Conservation (phyloP, 2,888 invertebrate species). For the Sipunculus nudus region DNA sequence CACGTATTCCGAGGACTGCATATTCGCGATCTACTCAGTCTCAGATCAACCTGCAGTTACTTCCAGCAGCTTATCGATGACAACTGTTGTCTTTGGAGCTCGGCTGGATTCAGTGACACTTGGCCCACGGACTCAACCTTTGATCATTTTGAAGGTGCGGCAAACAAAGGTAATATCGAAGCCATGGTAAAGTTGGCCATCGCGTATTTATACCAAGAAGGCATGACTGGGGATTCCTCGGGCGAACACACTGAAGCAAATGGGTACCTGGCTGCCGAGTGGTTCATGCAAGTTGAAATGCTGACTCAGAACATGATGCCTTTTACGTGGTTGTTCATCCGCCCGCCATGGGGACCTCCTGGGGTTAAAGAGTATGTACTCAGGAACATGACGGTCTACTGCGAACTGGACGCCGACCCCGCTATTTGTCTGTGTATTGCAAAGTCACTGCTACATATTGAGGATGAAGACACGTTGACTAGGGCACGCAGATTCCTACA, state of each 20-base stretch:
- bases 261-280: constrained; percentile 55
- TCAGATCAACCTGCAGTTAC: too few relatives aligned
- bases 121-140: constrained; percentile 57
- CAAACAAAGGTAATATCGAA: constrained; percentile 56
- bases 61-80: constrained; percentile 53
- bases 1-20: constrained; percentile 54
- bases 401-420: constrained; percentile 44
- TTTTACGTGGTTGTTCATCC: constrained; percentile 64
- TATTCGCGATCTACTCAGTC: constrained; percentile 54
- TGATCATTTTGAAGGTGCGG: constrained; percentile 57
- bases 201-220: constrained; percentile 64
- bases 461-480: constrained; percentile 38
- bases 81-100: constrained; percentile 50
- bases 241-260: constrained; percentile 50
- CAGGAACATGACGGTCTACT: constrained; percentile 52
- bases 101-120: constrained; percentile 50
- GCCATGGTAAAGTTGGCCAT: constrained; percentile 62
- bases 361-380: constrained; percentile 62
- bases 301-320: constrained; percentile 50
- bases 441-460: constrained; percentile 51
- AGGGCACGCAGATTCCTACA: constrained; percentile 46
- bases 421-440: constrained; percentile 56
- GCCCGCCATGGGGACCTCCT: constrained; percentile 61
- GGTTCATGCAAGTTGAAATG: constrained; percentile 59
- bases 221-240: constrained; percentile 53